These are phyloP conservation scores for Phylloscopus trochiloides DNA, from an alignment of 2,113 vertebrate genomes.

Conservation along the genomic window DNA sequence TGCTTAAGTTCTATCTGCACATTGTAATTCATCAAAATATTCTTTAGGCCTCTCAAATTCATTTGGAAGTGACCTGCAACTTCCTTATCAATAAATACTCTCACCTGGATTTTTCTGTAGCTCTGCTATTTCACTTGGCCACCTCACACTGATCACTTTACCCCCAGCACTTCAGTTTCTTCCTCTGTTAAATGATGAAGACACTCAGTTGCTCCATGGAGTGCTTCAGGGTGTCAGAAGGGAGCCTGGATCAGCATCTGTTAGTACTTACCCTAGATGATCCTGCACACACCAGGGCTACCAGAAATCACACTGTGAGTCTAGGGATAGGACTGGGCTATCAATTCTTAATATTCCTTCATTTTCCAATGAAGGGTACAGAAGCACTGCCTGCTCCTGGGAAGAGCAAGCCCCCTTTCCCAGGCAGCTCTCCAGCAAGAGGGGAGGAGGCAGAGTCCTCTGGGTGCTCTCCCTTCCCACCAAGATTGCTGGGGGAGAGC, in stretches of 20 bases:
- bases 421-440: not conserved
- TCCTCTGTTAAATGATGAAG: not conserved
- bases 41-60: not conserved
- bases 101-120: not conserved
- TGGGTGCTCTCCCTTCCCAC: not conserved
- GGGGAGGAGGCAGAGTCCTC: not conserved
- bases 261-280: not conserved
- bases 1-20: not conserved
- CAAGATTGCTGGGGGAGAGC: not conserved
- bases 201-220: not conserved
- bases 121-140: not conserved
- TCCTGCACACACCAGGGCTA: not conserved
- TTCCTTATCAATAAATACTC: not conserved
- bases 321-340: not conserved
- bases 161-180: not conserved
- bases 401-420: not conserved
- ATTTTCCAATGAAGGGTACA: not conserved
- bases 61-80: not conserved
- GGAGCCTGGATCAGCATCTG: not conserved
- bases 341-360: not conserved
- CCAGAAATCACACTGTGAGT: not conserved
- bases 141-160: not conserved
- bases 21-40: not conserved
- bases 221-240: not conserved
- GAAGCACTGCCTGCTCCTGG: not conserved